These are phyloP conservation scores for Drosophila kanekoi DNA, from an alignment of 2,888 invertebrate species.

Conservation along the genomic window DNA sequence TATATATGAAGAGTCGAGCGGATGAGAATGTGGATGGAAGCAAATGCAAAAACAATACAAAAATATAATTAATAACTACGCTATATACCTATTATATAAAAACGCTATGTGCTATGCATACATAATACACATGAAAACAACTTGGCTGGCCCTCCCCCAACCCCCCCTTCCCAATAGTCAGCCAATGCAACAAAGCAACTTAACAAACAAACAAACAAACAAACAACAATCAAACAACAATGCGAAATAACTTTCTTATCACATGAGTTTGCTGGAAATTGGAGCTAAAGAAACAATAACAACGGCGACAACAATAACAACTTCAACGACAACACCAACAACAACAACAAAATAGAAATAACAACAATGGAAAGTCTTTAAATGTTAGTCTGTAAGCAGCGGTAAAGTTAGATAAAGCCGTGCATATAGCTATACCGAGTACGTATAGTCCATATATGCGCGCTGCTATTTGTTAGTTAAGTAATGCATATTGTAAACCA, in stretches of 20 bases:
- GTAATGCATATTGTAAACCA: constrained; percentile 56
- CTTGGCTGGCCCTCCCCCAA: constrained; percentile 27
- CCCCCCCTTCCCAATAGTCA: constrained; percentile 6
- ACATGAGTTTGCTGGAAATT: constrained; percentile 12
- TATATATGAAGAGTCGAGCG: constrained; percentile 18
- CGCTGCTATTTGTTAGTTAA: constrained; percentile 74
- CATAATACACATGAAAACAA: constrained; percentile 47
- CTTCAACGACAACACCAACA: constrained; percentile 20
- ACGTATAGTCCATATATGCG: constrained; percentile 41
- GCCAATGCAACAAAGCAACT: constrained; percentile 31
- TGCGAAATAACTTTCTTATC: constrained; percentile 24
- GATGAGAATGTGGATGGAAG: constrained; percentile 8
- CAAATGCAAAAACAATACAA: constrained; percentile 24
- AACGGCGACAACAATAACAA: constrained; percentile 10
- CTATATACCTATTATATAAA: constrained; percentile 54
- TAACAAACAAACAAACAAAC: constrained; percentile 18
- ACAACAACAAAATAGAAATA: constrained; percentile 23
- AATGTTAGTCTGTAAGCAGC: constrained; percentile 73
- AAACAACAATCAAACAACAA: constrained; percentile 21
- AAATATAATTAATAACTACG: constrained; percentile 53
- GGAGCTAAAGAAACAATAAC: constrained; percentile 2
- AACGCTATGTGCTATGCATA: constrained; percentile 47
- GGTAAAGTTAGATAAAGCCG: constrained; percentile 62
- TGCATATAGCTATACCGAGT: constrained; percentile 40
- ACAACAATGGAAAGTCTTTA: constrained; percentile 70